Evolutionary conservation across 2,888 invertebrate species (phyloP), one percentile per base, ranked within the genome.

Genomic region (Xanthostigma xanthostigma): DNA sequence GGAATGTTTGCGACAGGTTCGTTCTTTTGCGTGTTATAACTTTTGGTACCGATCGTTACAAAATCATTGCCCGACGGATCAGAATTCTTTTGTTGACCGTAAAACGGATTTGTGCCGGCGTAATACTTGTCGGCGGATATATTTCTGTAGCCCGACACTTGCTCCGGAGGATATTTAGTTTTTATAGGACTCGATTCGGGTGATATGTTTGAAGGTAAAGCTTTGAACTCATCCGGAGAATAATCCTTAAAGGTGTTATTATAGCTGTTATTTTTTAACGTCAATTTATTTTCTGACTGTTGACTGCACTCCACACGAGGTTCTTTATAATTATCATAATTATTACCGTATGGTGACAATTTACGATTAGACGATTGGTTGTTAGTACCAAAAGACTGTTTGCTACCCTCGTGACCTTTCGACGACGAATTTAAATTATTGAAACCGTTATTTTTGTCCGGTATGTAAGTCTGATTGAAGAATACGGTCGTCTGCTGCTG

Each of bases 161-260:
- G 43, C 12, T 48, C 48, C 9, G 48, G 48, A 10, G 9, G 51
- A 33, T 58, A 57, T 3, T 59, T 56, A 49, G 64, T 62, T 1
- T 60, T 57, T 17, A 65, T 58, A 13, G 66, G 64, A 50, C 64
- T 66, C 8, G 62, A 60, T 49, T 62, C 62, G 33, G 57, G 58
- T 52, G 62, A 61, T 46, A 67, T 49, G 13, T 62, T 63, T 41
- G 62, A 58, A 33, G 67, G 66, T 58, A 67, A 63, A 41, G 62
- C 58, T 46, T 67, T 54, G 53, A 66, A 68, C 44, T 67, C 67
- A 52, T 68, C 66, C 36, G 60, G 58, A 14, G 59, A 56, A 45
- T 61, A 60, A 43, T 59, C 57, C 37, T 57, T 54, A 53, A 27
- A 27, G 27, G 27, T 1, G 27, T 27, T 27, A 27, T 27, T 27